These are phyloP conservation scores for Connochaetes taurinus DNA, from an alignment of 2,113 vertebrate species.

Conservation along the genomic window DNA sequence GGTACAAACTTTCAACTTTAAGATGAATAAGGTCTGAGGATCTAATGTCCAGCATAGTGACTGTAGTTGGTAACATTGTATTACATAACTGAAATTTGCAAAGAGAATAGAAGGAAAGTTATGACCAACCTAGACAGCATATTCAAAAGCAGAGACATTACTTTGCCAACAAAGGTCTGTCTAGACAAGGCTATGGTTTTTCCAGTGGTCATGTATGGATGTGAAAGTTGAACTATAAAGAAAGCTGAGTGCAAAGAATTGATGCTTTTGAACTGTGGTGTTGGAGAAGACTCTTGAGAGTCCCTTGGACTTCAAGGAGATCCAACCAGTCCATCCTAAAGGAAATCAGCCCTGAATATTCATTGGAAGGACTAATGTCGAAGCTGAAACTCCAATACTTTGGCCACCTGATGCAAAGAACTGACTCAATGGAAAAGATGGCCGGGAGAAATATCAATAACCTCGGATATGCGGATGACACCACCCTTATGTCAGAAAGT, in stretches of 20 bases:
- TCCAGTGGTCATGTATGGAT: neutral
- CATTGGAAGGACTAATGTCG: neutral
- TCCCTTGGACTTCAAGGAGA: neutral
- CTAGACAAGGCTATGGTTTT: neutral
- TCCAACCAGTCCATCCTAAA: neutral
- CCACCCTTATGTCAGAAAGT: too few relatives aligned
- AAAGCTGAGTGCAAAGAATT: rapidly evolving
- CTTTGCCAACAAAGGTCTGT: neutral
- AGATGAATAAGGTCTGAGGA: neutral
- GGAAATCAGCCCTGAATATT: neutral
- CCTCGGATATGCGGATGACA: too few relatives aligned
- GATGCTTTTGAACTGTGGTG: neutral
- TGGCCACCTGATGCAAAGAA: neutral
- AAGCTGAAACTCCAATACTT: neutral
- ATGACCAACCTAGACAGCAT: neutral
- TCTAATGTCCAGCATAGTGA: neutral
- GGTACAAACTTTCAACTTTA: neutral
- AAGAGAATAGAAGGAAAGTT: neutral
- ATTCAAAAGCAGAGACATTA: neutral
- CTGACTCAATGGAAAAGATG: neutral
- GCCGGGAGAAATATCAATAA: too few relatives aligned
- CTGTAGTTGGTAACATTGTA: neutral
- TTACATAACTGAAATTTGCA: neutral
- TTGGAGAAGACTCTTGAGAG: neutral
- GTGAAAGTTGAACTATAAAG: neutral